Percentiles rank a stretch among this genome's conserved stretches.
Evolutionary conservation across 2,797 vertebrate genomes (phyloP).

Genomic region (Acrossocheilus wenchowensis): DNA sequence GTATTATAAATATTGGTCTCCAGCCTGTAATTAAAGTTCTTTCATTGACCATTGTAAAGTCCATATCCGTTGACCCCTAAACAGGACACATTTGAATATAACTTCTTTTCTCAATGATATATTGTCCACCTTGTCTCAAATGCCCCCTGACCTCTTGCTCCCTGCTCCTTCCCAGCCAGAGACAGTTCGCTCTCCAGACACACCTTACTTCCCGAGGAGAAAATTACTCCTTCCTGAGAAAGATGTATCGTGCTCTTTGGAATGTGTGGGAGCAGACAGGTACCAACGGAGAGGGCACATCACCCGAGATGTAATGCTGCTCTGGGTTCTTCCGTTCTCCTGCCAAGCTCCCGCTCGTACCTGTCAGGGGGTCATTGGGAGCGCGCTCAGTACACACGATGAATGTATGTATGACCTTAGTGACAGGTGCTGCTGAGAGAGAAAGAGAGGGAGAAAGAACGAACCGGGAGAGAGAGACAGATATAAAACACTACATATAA

Average conservation of each 20-base stretch:
- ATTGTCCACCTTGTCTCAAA: conserved; percentile 74
- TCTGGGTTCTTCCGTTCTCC: conserved; percentile 73
- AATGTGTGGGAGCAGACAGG: conserved; percentile 77
- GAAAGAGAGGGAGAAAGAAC: conserved; percentile 41
- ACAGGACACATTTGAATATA: conserved; percentile 29
- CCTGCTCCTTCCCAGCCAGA: conserved; percentile 72
- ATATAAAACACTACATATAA: conserved; percentile 29
- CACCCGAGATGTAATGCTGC: conserved; percentile 77
- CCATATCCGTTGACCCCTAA: conserved; percentile 5
- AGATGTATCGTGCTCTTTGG: conserved; percentile 69
- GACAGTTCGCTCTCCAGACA: conserved; percentile 75
- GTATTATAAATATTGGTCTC: neutral
- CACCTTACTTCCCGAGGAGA: conserved; percentile 80
- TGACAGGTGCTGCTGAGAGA: conserved; percentile 78
- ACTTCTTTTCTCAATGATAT: conserved; percentile 76
- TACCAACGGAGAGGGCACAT: conserved; percentile 78
- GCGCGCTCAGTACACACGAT: conserved; percentile 69
- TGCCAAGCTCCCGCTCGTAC: conserved; percentile 77
- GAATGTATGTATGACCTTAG: conserved; percentile 66
- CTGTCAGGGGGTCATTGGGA: conserved; percentile 80
- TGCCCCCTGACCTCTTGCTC: conserved; percentile 77
- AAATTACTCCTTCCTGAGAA: conserved; percentile 80
- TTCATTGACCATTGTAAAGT: neutral
- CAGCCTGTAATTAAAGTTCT: neutral
- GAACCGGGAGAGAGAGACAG: conserved; percentile 42